Evolutionary conservation across 2,113 vertebrate species (phyloP), one percentile per base, ranked within the genome.

Genomic region (Hylia prasina): DNA sequence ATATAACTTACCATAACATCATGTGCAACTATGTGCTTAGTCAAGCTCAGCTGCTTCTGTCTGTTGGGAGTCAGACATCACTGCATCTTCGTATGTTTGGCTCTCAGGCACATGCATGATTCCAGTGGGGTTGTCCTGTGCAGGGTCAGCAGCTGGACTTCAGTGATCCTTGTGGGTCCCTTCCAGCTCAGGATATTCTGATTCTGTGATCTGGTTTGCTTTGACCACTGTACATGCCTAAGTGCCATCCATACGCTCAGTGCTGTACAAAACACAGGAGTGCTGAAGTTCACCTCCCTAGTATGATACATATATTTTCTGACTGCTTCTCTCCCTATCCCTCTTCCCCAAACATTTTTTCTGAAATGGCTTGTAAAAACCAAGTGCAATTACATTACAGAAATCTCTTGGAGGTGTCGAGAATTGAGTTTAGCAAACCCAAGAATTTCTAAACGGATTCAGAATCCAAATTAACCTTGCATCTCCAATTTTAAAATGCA

Each of bases 191-290:
- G 63, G 54, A 9, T 54, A 31, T 76, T 76, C 21, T 40, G 15
- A 23, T 65, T 57, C 44, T 51, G 19, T 40, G 28, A 68, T 47
- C n/a, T 1, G 0, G 28, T 68, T 68, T 68, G 60, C 53, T 39
- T 1, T 51, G 54, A 48, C 28, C 58, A 8, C 7, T 44, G 37
- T 23, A 24, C 6, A 2, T 56, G 37, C 24, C 33, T 57, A 21
- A 66, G 19, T 37, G 47, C 39, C 35, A 50, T 53, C 58, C 37
- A 3, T 37, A 30, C 0, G 0, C 27, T 25, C 16, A 37, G 42
- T 4, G 2, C 39, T 56, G 22, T 83, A 64, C 44, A 57, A 82
- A 89, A 57, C 72, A 72, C 47, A 63, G n/a, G 54, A 87, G 7
- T 25, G 6, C 17, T 15, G 6, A 79, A 56, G 20, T 68, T 78